Base-by-base conservation (phyloP, 2,113 vertebrate genomes). In the Spermophilus dauricus region DNA sequence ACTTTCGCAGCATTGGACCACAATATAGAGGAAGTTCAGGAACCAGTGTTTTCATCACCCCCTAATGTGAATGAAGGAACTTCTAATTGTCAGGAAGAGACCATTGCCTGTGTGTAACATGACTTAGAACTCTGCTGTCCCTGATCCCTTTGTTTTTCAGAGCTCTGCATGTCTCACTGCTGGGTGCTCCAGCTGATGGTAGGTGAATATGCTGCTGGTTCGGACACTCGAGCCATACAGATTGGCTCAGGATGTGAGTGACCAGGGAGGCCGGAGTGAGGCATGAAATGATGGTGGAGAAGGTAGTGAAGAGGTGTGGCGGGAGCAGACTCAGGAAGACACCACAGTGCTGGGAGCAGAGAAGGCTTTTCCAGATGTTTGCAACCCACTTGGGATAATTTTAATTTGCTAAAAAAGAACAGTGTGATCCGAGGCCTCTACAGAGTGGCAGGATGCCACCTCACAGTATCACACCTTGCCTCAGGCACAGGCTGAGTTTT, bases 371-470 rank as follows among this genome's bases (percentile, higher is more conserved):
- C 72, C 86, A 91, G 93, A 86, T 75, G 82, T 95, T 95, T 93
- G 24, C 53, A 63, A 95, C 81, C 4, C 80, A 86, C 56, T 28
- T 14, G 58, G 82, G 34, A 45, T 83, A 42, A 95, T 75, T 95
- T 82, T 86, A 90, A 89, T 80, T 86, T 94, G 73, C 69, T 88
- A 53, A 95, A 95, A 96, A 96, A 86, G 72, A 96, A 81, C 5
- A 45, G 24, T 75, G 69, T 83, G 48, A 89, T 82, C 56, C 13
- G 83, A 98, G 92, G 42, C 30, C 45, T 89, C 76, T 85, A 37
- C 20, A 51, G 77, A 85, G 81, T 90, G 34, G 37, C 81, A 94
- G 24, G 45, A n/a, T 70, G 73, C 67, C 34, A 73, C 32, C 51
- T 78, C 20, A 83, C 17, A 81, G n/a, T 8, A 56, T 91, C 73